Evolutionary conservation across 2,797 vertebrate species (phyloP).

Genomic region (Galagoides demidoff): DNA sequence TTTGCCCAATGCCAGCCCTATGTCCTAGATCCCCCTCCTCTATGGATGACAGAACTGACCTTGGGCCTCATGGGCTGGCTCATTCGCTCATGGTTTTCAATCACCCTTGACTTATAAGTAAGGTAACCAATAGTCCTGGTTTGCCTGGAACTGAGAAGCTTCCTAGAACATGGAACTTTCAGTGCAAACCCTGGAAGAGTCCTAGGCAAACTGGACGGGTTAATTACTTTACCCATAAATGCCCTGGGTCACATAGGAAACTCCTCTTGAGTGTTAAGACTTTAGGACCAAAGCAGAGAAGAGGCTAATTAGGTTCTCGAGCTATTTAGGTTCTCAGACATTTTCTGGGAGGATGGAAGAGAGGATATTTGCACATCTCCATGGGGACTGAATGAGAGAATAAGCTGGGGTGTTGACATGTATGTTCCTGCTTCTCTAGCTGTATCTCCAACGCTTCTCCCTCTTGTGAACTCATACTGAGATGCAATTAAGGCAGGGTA

Average conservation of each 20-base stretch:
- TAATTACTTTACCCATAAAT: not conserved
- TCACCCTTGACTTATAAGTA: not conserved
- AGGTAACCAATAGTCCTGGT: not conserved
- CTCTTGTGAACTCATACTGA: not conserved
- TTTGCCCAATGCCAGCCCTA: not conserved
- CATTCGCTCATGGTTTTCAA: not conserved
- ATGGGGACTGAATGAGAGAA: not conserved
- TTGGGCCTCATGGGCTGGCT: not conserved
- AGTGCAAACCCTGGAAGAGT: not conserved
- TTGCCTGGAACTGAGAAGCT: not conserved
- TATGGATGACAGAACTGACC: not conserved
- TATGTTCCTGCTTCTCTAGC: not conserved
- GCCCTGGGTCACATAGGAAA: not conserved
- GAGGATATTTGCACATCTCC: not conserved
- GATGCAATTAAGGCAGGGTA: not conserved
- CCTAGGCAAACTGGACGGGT: not conserved
- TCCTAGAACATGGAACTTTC: not conserved
- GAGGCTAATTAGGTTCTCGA: not conserved
- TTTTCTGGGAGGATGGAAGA: not conserved
- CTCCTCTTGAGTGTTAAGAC: not conserved
- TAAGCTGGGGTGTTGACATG: not conserved
- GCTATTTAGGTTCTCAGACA: not conserved
- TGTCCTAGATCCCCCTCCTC: not conserved
- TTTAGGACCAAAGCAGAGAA: constrained; percentile 31
- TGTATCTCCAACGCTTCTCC: not conserved